A percentile compares a stretch with the other conserved stretches of the same genome.
These are phyloP conservation scores for Rhinella marina DNA, from an alignment of 2,797 vertebrate genomes.

Conservation along the genomic window DNA sequence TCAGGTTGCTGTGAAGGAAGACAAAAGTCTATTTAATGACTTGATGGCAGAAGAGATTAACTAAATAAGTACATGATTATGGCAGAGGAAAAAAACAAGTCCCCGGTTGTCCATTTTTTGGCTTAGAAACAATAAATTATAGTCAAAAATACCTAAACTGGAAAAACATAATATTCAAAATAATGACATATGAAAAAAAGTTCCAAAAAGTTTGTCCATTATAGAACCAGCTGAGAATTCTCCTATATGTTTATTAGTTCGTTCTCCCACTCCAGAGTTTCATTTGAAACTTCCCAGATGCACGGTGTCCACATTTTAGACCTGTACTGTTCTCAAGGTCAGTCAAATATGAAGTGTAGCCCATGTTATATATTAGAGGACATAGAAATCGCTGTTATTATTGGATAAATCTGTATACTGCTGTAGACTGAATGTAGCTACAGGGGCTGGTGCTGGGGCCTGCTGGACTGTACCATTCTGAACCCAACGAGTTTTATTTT, in stretches of 20 bases:
- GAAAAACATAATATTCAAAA: slow-evolving; percentile 19
- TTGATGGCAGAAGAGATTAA: slow-evolving; percentile 34
- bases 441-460: slow-evolving; percentile 57
- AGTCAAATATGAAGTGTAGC: not conserved
- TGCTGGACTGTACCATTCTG: slow-evolving; percentile 66
- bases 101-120: slow-evolving; percentile 38
- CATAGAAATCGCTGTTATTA: slow-evolving; percentile 81
- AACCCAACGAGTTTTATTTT: slow-evolving; percentile 61
- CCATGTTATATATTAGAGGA: slow-evolving; percentile 68
- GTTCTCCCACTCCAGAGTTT: not conserved
- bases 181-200: slow-evolving; percentile 23
- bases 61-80: slow-evolving; percentile 10
- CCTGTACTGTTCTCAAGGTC: not conserved
- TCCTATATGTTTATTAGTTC: not conserved
- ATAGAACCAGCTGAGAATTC: not conserved
- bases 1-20: slow-evolving; percentile 41
- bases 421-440: slow-evolving; percentile 69
- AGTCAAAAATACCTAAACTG: slow-evolving; percentile 19
- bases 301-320: not conserved
- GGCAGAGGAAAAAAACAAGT: slow-evolving; percentile 22
- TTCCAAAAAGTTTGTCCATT: not conserved
- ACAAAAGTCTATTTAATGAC: slow-evolving; percentile 35
- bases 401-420: slow-evolving; percentile 77
- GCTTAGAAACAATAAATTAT: slow-evolving; percentile 44
- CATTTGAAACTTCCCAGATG: not conserved